Evolutionary conservation across 2,113 vertebrate species (phyloP), one percentile per base, ranked within the genome.

Genomic region (Dasyornis broadbenti): DNA sequence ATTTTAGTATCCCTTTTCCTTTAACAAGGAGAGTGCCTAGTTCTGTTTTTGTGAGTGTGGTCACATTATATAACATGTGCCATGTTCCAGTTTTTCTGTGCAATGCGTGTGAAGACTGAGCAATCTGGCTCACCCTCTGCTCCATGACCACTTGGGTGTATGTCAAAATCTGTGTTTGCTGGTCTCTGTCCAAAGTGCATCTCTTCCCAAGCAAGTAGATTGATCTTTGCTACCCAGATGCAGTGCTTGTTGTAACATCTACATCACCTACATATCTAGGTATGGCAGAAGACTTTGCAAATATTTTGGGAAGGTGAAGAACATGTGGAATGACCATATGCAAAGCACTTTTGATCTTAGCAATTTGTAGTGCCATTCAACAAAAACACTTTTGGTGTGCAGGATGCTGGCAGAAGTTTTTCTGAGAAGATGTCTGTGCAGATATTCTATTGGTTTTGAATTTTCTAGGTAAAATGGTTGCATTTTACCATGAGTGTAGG

Each of bases 51-150:
- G 15, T 59, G 66, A 71, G 30, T 28, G 21, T 28, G 1, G 0
- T 26, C 27, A 35, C 17, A 2, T 94, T 96, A 50, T 44, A 3
- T 78, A 96, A 91, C 16, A 10, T 9, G 30, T 90, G 52, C 45
- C 18, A 4, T 0, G 15, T 68, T 87, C 40, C 42, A 35, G 23
- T 86, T 80, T 90, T 77, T 61, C 64, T 92, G 39, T 57, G 80
- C 35, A 27, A 8, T 28, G 59, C 37, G 4, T 21, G 10, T 31
- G 4, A 19, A 50, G 52, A 31, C 42, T 24, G 47, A 80, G 60
- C 93, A 95, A 91, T 93, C 95, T 96, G 93, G 33, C 68, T 95
- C 42, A 35, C 61, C 27, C 81, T 77, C 87, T 91, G 94, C 73
- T 94, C 78, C 23, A 1, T 47, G 64, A 20, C 56, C 13, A 4